Conservation (phyloP, 1,140 invertebrate genomes). For the Yoshiicerus persimilis region DNA sequence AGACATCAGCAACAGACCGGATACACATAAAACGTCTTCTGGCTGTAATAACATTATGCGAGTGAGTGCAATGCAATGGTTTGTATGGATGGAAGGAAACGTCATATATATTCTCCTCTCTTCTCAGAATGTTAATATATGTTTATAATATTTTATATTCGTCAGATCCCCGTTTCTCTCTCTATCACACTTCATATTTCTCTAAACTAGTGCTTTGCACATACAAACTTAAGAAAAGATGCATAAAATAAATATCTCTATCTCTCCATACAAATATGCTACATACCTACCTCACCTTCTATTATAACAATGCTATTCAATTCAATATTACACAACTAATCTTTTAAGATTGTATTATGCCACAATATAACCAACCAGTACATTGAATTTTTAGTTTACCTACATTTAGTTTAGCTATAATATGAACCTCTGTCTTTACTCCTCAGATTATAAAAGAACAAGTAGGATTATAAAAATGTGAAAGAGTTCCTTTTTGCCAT, state of each 20-base stretch:
- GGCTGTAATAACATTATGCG: conserved; percentile 9
- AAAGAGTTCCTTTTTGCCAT: conserved; percentile 10
- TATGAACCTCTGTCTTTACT: not conserved
- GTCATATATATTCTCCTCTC: not conserved
- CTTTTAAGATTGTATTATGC: no score
- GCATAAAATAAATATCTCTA: not conserved
- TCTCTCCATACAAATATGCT: no score
- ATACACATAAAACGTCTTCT: conserved; percentile 21
- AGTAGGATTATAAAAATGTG: not conserved
- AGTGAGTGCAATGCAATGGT: not conserved
- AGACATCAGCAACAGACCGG: conserved; percentile 27
- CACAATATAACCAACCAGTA: no score
- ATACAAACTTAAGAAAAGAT: not conserved
- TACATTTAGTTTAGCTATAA: not conserved
- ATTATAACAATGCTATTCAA: no score
- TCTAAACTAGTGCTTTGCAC: not conserved
- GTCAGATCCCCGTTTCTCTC: not conserved
- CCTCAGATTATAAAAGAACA: not conserved
- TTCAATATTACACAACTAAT: no score
- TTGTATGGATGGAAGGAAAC: not conserved
- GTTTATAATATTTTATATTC: not conserved
- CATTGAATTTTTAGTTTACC: no score
- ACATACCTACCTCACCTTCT: no score
- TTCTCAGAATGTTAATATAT: not conserved
- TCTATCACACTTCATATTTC: not conserved